Evolutionary conservation across 2,888 invertebrate genomes (phyloP).

Genomic region (Eumacrocentrus americanus): DNA sequence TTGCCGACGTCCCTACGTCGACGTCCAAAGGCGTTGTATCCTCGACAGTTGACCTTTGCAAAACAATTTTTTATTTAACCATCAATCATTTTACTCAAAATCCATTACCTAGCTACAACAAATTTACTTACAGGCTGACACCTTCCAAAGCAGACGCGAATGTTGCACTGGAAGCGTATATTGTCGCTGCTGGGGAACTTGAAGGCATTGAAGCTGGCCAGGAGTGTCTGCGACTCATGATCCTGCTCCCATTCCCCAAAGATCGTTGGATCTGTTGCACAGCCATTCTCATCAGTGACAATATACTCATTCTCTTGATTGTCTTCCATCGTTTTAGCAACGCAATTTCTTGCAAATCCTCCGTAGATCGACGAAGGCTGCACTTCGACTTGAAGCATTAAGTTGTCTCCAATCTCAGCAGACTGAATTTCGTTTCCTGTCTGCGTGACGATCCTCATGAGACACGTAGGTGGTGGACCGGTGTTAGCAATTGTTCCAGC

Average conservation of each 20-base stretch:
- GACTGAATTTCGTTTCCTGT: slow-evolving; percentile 88
- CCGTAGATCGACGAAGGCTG: slow-evolving; percentile 86
- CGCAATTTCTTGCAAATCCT: slow-evolving; percentile 90
- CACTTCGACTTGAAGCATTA: slow-evolving; percentile 84
- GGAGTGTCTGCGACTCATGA: slow-evolving; percentile 80
- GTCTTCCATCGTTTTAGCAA: slow-evolving; percentile 90
- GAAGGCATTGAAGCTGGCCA: slow-evolving; percentile 91
- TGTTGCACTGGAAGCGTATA: slow-evolving; percentile 94
- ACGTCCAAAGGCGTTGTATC: slow-evolving; percentile 88
- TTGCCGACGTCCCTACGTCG: slow-evolving; percentile 71
- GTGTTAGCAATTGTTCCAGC: slow-evolving; percentile 95
- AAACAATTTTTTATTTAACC: neutral
- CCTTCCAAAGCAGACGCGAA: slow-evolving; percentile 91
- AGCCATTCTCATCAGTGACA: slow-evolving; percentile 92
- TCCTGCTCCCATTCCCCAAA: slow-evolving; percentile 94
- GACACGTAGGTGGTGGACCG: slow-evolving; percentile 90
- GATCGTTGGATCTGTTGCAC: slow-evolving; percentile 89
- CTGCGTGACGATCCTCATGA: slow-evolving; percentile 88
- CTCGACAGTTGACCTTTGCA: slow-evolving; percentile 93
- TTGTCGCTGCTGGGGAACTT: slow-evolving; percentile 95
- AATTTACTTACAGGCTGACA: slow-evolving; percentile 82
- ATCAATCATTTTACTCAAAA: neutral
- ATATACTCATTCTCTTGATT: slow-evolving; percentile 88
- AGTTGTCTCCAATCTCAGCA: slow-evolving; percentile 90
- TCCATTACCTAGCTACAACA: neutral